Evolutionary conservation across 2,888 invertebrate genomes (phyloP).

Genomic region (Leptinotarsa juncta): DNA sequence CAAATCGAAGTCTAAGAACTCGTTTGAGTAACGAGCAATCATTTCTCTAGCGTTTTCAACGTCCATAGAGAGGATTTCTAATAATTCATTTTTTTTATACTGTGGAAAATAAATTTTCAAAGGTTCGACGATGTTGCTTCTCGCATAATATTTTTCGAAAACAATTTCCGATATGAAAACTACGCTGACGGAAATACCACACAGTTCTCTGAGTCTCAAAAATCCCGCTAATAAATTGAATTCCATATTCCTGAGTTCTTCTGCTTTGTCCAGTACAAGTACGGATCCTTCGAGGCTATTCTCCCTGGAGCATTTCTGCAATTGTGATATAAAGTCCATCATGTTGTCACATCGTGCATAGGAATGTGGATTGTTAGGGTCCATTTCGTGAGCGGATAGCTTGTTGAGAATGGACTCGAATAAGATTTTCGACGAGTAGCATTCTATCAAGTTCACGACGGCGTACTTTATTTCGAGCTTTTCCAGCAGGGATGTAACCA

Average conservation of each 20-base stretch:
- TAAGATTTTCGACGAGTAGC: slow-evolving; percentile 80
- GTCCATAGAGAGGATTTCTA: slow-evolving; percentile 66
- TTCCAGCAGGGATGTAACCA: slow-evolving; percentile 73
- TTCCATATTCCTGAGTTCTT: slow-evolving; percentile 81
- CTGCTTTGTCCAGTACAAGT: slow-evolving; percentile 84
- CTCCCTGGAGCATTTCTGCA: slow-evolving; percentile 54
- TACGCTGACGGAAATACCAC: slow-evolving; percentile 77
- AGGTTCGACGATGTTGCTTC: slow-evolving; percentile 78
- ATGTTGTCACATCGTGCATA: slow-evolving; percentile 75
- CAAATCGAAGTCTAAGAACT: slow-evolving; percentile 52
- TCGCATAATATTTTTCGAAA: slow-evolving; percentile 83
- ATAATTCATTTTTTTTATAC: slow-evolving; percentile 79
- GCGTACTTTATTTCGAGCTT: slow-evolving; percentile 72
- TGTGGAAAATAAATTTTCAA: slow-evolving; percentile 82
- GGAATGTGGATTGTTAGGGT: slow-evolving; percentile 61
- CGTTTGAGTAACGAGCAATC: slow-evolving; percentile 50
- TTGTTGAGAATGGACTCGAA: slow-evolving; percentile 80
- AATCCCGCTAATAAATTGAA: slow-evolving; percentile 79
- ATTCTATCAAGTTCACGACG: slow-evolving; percentile 84
- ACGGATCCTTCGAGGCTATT: slow-evolving; percentile 69
- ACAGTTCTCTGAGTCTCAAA: slow-evolving; percentile 79
- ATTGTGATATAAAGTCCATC: slow-evolving; percentile 71
- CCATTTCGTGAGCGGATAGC: slow-evolving; percentile 65
- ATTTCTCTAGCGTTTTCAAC: slow-evolving; percentile 57
- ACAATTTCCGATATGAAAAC: slow-evolving; percentile 82